These are phyloP conservation scores for Ursus arctos DNA, from an alignment of 2,113 vertebrate genomes.

Conservation along the genomic window DNA sequence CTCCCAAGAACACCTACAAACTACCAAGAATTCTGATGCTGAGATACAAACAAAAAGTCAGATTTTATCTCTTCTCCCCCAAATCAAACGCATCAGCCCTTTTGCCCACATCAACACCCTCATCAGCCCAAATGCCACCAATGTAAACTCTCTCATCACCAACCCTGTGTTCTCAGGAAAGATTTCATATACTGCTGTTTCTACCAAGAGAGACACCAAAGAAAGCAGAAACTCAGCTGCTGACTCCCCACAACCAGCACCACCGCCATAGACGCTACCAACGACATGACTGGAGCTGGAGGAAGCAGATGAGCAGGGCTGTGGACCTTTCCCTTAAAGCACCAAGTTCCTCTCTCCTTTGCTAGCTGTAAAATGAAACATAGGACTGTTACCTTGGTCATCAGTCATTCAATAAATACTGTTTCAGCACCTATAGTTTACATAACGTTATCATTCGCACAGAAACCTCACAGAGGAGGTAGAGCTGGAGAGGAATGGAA, in stretches of 20 bases:
- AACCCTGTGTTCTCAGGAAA: neutral
- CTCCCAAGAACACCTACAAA: neutral
- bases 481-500: neutral
- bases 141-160: neutral
- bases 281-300: neutral
- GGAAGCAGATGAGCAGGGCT: neutral
- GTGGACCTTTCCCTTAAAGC: neutral
- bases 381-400: neutral
- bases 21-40: neutral
- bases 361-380: neutral
- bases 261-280: neutral
- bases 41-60: neutral
- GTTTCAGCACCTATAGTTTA: neutral
- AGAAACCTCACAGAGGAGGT: neutral
- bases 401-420: constrained; percentile 56
- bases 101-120: neutral
- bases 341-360: neutral
- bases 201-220: neutral
- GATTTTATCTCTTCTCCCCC: neutral
- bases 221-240: neutral
- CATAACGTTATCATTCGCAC: neutral
- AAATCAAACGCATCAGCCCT: neutral
- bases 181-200: neutral
- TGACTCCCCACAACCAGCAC: neutral
- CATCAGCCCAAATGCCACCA: neutral